Percentiles rank a stretch among this genome's conserved stretches.
phyloP scores from a whole-genome alignment of 2,888 invertebrate genomes.

The Lithodes maja region DNA sequence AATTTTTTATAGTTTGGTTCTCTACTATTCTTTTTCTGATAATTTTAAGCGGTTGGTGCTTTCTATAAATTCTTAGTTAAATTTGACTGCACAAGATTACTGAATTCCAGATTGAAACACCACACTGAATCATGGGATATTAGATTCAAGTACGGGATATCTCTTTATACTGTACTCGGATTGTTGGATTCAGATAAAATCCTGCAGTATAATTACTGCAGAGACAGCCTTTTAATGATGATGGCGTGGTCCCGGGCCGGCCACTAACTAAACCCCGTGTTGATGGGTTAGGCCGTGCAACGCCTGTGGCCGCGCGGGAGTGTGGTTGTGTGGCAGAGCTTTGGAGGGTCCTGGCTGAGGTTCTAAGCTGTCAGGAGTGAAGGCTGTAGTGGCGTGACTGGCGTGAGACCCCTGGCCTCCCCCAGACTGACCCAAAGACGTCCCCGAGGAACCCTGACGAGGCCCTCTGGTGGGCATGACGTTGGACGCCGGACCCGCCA shows the following conservation, averaged over 20 bases:
- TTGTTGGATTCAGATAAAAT: background rate
- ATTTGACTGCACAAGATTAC: too few species aligned
- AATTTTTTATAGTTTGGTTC: too few species aligned
- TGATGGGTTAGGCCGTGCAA: slow-evolving; percentile 59
- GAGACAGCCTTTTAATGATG: background rate
- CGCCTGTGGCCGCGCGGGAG: slow-evolving; percentile 63
- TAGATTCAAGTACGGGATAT: slow-evolving; percentile 6
- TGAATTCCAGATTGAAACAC: too few species aligned
- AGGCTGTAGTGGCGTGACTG: slow-evolving; percentile 62
- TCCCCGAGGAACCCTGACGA: slow-evolving; percentile 63
- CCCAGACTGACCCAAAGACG: slow-evolving; percentile 42
- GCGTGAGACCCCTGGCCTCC: slow-evolving; percentile 50
- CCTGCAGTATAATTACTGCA: too few species aligned
- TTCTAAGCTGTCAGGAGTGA: slow-evolving; percentile 70
- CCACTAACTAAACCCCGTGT: slow-evolving; percentile 45
- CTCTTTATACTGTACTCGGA: slow-evolving; percentile 24
- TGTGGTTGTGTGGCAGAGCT: slow-evolving; percentile 68
- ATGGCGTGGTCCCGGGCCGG: slow-evolving; percentile 5
- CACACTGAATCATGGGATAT: too few species aligned
- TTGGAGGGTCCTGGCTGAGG: slow-evolving; percentile 70
- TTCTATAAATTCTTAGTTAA: too few species aligned
- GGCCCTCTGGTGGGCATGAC: slow-evolving; percentile 47
- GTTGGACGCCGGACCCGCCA: slow-evolving; percentile 58
- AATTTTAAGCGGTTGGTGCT: too few species aligned
- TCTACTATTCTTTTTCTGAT: too few species aligned